phyloP scores from a whole-genome alignment of 2,797 vertebrate species.

The Epinephelus coioides region DNA sequence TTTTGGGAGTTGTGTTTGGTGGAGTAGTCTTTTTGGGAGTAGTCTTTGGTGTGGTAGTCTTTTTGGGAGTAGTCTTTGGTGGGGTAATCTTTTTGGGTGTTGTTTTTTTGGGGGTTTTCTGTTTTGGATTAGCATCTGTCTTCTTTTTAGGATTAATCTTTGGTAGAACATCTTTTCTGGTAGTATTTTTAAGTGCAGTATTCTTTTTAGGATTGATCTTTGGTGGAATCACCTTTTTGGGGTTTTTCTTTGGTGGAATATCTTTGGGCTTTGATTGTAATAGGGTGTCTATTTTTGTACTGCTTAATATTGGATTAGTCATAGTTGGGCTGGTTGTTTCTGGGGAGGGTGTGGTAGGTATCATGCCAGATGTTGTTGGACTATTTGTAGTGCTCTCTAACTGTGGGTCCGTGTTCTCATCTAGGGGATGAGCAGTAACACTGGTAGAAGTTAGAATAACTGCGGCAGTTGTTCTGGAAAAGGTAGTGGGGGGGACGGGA shows the following conservation, averaged over 20 bases:
- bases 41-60: background rate
- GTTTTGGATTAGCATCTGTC: slow-evolving; percentile 41
- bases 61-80: background rate
- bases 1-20: slow-evolving; percentile 7
- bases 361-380: slow-evolving; percentile 34
- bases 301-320: slow-evolving; percentile 23
- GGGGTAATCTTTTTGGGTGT: background rate
- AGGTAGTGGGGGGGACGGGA: slow-evolving; percentile 10
- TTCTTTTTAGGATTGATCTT: slow-evolving; percentile 28
- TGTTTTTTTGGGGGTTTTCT: slow-evolving; percentile 11
- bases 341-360: slow-evolving; percentile 1
- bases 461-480: slow-evolving; percentile 28
- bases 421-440: slow-evolving; percentile 28
- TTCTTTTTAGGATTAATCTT: slow-evolving; percentile 54
- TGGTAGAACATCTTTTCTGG: slow-evolving; percentile 32
- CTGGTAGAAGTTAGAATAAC: slow-evolving; percentile 36
- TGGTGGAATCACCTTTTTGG: slow-evolving; percentile 3
- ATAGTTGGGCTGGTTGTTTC: slow-evolving; percentile 24
- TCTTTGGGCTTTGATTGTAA: slow-evolving; percentile 59
- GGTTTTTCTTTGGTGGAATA: slow-evolving; percentile 51
- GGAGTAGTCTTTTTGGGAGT: slow-evolving; percentile 15
- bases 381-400: slow-evolving; percentile 34
- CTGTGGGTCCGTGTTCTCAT: slow-evolving; percentile 23
- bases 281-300: slow-evolving; percentile 11
- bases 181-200: too few species aligned